Percentiles rank a stretch among this genome's conserved stretches.
Conservation (phyloP, 2,113 vertebrate genomes). For the Dolichotis patagonum region DNA sequence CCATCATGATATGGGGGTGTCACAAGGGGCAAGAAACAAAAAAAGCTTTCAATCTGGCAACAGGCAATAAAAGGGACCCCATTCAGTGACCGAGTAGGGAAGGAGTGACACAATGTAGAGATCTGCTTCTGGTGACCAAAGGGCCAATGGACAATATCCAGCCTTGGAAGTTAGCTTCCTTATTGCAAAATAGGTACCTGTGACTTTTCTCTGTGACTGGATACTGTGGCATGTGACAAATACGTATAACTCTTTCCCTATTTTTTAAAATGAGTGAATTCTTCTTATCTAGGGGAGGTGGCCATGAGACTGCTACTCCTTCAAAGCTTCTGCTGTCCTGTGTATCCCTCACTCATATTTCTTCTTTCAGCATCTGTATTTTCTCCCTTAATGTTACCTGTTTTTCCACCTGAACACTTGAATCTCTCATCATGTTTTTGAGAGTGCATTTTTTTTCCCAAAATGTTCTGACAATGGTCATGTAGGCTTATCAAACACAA, state of each 20-base stretch:
- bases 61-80: neutral
- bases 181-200: neutral
- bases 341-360: neutral
- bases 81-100: neutral
- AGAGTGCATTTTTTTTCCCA: neutral
- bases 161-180: neutral
- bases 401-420: neutral
- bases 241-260: neutral
- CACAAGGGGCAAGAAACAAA: neutral
- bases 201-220: neutral
- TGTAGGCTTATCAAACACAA: neutral
- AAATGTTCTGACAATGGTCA: neutral
- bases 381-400: neutral
- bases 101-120: neutral
- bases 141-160: fast-evolving
- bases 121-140: neutral
- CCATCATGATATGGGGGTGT: neutral
- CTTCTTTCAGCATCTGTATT: neutral
- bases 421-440: neutral
- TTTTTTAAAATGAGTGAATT: neutral
- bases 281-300: neutral
- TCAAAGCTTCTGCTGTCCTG: neutral
- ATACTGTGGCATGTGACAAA: neutral
- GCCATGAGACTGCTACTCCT: fast-evolving
- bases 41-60: neutral